Conservation (phyloP, 1,140 invertebrate species). For the Chrysomallon squamiferum region DNA sequence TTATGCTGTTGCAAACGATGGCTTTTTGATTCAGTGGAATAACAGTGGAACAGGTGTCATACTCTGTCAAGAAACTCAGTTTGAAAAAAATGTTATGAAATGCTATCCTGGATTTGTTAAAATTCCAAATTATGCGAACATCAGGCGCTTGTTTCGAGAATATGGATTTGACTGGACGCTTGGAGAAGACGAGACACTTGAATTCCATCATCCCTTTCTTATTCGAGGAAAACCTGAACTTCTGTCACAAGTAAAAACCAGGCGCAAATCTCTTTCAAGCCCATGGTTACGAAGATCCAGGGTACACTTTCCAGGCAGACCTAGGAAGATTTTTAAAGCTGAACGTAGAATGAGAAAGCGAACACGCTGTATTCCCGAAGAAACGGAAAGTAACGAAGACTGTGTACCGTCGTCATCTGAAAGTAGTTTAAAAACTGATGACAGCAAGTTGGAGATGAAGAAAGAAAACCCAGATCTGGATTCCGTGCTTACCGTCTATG, state of each 20-base stretch:
- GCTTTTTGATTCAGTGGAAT: slow-evolving; percentile 40
- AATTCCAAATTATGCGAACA: slow-evolving; percentile 41
- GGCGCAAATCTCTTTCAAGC: slow-evolving; percentile 31
- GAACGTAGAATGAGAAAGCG: neutral
- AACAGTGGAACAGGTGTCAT: slow-evolving; percentile 26
- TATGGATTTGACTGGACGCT: slow-evolving; percentile 45
- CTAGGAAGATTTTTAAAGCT: neutral
- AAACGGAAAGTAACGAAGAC: neutral
- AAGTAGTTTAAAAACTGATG: neutral
- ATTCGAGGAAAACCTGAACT: slow-evolving; percentile 20
- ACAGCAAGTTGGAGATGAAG: neutral
- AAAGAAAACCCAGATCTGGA: neutral
- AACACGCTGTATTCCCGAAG: neutral
- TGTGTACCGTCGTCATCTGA: neutral
- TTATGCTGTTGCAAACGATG: slow-evolving; percentile 44
- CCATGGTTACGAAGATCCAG: neutral
- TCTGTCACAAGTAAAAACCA: slow-evolving; percentile 27
- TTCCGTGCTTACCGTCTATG: slow-evolving; percentile 12
- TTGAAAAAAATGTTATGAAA: slow-evolving; percentile 38
- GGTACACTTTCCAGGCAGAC: neutral
- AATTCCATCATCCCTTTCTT: slow-evolving; percentile 43
- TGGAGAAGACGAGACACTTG: slow-evolving; percentile 20
- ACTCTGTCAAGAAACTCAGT: slow-evolving; percentile 29
- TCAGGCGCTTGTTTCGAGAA: slow-evolving; percentile 44
- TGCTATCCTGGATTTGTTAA: slow-evolving; percentile 50